Percentiles rank a stretch among this genome's conserved stretches.
Conservation (phyloP, 2,888 invertebrate genomes). For the Nomada ferruginata region DNA sequence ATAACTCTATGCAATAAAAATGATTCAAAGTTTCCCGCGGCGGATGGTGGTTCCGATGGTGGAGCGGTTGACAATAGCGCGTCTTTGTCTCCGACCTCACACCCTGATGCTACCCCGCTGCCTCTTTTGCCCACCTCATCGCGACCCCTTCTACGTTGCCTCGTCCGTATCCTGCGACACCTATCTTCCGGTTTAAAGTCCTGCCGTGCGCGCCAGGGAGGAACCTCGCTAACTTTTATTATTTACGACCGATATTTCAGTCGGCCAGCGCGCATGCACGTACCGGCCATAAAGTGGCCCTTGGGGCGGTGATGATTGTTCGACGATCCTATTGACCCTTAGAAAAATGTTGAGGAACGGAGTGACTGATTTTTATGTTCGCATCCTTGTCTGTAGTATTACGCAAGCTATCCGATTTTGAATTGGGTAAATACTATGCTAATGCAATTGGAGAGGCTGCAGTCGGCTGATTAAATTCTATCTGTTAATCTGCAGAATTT, state of each 20-base stretch:
- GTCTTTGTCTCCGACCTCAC: conserved; percentile 82
- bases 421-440: too few relatives aligned
- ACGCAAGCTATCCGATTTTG: too few relatives aligned
- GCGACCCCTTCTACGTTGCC: conserved; percentile 68
- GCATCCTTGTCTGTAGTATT: neutral
- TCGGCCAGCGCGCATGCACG: conserved; percentile 67
- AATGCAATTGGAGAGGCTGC: too few relatives aligned
- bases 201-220: conserved; percentile 81
- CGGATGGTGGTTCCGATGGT: conserved; percentile 84
- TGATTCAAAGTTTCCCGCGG: conserved; percentile 85
- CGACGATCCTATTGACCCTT: conserved; percentile 57
- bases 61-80: conserved; percentile 84
- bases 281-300: conserved; percentile 61
- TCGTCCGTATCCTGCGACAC: conserved; percentile 83
- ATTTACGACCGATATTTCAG: conserved; percentile 84
- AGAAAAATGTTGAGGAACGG: conserved; percentile 1
- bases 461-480: too few relatives aligned
- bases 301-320: conserved; percentile 42
- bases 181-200: conserved; percentile 85
- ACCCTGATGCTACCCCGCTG: conserved; percentile 69
- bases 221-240: conserved; percentile 84
- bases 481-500: too few relatives aligned
- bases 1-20: conserved; percentile 85
- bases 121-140: conserved; percentile 71
- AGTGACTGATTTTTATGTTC: too few relatives aligned